Conservation (phyloP, 2,888 invertebrate genomes). For the Julus scanicus region DNA sequence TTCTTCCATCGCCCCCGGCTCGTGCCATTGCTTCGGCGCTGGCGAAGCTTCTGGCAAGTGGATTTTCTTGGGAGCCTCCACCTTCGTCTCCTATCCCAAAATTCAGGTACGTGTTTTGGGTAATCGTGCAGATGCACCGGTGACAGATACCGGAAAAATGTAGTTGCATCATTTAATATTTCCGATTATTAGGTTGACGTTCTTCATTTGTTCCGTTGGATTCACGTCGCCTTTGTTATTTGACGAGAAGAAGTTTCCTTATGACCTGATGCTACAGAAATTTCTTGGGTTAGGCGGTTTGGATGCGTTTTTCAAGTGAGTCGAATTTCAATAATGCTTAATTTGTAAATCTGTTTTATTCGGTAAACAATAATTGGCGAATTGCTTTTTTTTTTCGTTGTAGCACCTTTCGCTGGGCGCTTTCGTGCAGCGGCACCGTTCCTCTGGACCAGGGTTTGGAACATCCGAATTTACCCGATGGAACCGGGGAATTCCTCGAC, state of each 20-base stretch:
- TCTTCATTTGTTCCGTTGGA: conserved; percentile 84
- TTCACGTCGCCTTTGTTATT: conserved; percentile 87
- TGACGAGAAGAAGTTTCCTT: conserved; percentile 85
- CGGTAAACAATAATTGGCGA: neutral
- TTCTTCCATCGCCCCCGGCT: conserved; percentile 76
- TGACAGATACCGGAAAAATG: neutral
- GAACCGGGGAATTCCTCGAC: conserved; percentile 83
- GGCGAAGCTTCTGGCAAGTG: conserved; percentile 78
- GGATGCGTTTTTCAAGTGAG: conserved; percentile 73
- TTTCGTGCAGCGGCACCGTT: conserved; percentile 67
- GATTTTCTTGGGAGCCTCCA: conserved; percentile 77
- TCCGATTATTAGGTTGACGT: conserved; percentile 74
- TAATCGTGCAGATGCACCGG: too few species aligned
- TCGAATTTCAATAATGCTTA: conserved; percentile 49
- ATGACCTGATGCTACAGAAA: conserved; percentile 84
- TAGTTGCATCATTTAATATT: conserved; percentile 15
- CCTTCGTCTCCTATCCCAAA: conserved; percentile 79
- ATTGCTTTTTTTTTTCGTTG: conserved; percentile 56
- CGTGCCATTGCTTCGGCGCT: conserved; percentile 78
- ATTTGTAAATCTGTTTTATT: neutral
- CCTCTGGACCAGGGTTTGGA: conserved; percentile 72
- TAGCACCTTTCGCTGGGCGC: conserved; percentile 74
- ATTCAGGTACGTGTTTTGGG: conserved; percentile 65
- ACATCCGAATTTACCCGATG: conserved; percentile 76
- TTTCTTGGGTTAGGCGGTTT: conserved; percentile 80